These are phyloP conservation scores for Labia minor DNA, from an alignment of 2,888 invertebrate species.

Conservation along the genomic window DNA sequence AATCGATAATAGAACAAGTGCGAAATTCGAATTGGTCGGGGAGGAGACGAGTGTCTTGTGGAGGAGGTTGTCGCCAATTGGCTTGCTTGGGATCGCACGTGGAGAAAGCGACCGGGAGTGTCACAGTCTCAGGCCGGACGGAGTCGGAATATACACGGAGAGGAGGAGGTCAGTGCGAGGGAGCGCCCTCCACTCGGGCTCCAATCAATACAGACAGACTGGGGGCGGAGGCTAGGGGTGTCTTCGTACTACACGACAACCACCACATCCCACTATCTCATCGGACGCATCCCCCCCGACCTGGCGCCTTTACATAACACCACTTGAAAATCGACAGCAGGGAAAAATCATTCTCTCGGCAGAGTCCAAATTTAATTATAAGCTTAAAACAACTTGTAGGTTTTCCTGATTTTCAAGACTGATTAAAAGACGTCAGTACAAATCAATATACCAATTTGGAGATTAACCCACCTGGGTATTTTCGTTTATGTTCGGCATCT, in stretches of 20 bases:
- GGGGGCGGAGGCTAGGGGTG: not conserved
- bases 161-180: not conserved
- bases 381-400: not conserved
- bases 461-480: constrained; percentile 44
- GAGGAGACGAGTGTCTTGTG: too few species aligned
- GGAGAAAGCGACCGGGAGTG: not conserved
- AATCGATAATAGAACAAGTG: not conserved
- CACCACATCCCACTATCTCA: not conserved
- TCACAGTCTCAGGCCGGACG: not conserved
- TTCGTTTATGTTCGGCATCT: constrained; percentile 48
- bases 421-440: not conserved
- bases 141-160: not conserved
- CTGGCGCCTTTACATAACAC: not conserved
- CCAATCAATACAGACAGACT: not conserved
- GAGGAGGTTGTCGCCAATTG: not conserved
- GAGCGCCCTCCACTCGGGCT: not conserved
- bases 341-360: not conserved
- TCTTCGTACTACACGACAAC: not conserved
- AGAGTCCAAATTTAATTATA: not conserved
- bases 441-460: not conserved
- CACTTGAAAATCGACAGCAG: not conserved
- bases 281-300: not conserved
- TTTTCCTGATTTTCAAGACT: not conserved
- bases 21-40: not conserved
- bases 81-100: not conserved